Evolutionary conservation across 2,888 invertebrate genomes (phyloP).

Genomic region (Ashinkailepas kermadecensis): DNA sequence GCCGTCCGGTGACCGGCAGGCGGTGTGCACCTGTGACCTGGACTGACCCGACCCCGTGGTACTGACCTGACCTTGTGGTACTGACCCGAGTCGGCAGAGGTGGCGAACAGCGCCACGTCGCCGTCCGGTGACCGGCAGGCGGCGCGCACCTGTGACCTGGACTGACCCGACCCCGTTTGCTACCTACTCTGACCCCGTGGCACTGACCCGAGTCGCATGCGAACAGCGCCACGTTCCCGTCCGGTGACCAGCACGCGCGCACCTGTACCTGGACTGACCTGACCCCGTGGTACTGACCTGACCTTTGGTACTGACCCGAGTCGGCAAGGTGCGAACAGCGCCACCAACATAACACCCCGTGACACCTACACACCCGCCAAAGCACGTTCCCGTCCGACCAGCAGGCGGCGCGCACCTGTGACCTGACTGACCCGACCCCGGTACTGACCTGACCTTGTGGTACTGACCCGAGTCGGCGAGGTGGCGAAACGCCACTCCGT

Average conservation of each 20-base stretch:
- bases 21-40: conserved; percentile 38
- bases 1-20: conserved; percentile 64
- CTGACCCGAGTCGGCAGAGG: neutral
- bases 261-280: neutral
- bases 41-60: neutral
- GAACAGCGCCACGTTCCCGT: conserved; percentile 57
- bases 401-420: conserved; percentile 50
- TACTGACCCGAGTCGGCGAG: too few species aligned
- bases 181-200: neutral
- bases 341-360: too few species aligned
- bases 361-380: too few species aligned
- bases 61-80: too few species aligned
- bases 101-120: conserved; percentile 56
- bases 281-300: too few species aligned
- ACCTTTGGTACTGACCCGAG: neutral
- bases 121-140: conserved; percentile 67
- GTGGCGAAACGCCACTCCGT: too few species aligned
- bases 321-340: conserved; percentile 42
- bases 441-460: too few species aligned
- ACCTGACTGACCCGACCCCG: too few species aligned
- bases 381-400: conserved; percentile 68
- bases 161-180: neutral
- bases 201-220: neutral
- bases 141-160: neutral
- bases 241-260: conserved; percentile 46